Conservation (phyloP, 1,140 invertebrate genomes). For the Ridgeia piscesae region DNA sequence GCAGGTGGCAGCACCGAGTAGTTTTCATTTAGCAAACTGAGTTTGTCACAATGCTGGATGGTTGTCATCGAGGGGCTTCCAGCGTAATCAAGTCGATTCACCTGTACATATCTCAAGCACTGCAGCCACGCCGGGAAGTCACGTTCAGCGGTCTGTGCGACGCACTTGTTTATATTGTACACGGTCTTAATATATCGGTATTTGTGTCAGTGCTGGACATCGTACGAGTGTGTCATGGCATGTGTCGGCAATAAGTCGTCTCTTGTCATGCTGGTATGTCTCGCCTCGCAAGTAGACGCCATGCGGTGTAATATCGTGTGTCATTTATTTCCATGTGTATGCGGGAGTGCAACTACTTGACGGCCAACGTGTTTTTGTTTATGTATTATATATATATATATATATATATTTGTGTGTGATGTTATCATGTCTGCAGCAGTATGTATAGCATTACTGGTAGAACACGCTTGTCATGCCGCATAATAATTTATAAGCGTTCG, state of each 20-base stretch:
- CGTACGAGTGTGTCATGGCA: background rate
- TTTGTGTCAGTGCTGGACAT: background rate
- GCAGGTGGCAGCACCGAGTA: background rate
- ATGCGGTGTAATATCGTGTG: background rate
- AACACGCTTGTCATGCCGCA: background rate
- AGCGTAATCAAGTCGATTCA: background rate
- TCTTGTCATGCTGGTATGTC: background rate
- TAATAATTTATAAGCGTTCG: background rate
- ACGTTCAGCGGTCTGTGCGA: background rate
- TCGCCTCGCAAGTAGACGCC: background rate
- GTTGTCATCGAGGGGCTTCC: background rate
- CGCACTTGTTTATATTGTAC: background rate
- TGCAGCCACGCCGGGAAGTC: background rate
- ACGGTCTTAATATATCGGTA: background rate
- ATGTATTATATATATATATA: background rate
- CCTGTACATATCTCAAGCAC: background rate
- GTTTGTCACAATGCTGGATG: background rate
- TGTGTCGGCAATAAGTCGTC: background rate
- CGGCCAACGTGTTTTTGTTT: background rate
- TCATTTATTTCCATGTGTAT: background rate
- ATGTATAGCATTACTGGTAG: background rate
- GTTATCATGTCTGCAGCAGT: background rate
- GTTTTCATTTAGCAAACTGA: background rate
- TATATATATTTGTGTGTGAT: too few relatives aligned
- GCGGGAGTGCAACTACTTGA: background rate